Percentiles rank a stretch among this genome's conserved stretches.
Conservation (phyloP, 2,113 vertebrate genomes). For the Gulo gulo region DNA sequence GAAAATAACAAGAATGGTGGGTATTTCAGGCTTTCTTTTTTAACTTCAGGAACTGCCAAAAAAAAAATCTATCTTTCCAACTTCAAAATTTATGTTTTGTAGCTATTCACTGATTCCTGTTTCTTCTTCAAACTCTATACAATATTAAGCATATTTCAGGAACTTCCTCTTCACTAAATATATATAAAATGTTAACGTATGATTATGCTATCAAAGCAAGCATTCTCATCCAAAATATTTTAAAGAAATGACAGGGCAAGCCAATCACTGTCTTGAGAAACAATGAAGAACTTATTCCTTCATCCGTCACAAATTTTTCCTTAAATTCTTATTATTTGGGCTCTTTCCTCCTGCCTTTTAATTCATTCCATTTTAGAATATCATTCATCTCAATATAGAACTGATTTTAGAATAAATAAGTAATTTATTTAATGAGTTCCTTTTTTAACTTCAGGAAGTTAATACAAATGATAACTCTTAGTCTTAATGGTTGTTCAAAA, state of each 20-base stretch:
- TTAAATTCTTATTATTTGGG: not conserved
- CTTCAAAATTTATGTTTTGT: slow-evolving; percentile 49
- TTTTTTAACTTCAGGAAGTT: not conserved
- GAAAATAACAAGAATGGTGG: slow-evolving; percentile 45
- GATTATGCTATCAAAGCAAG: not conserved
- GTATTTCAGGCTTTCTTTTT: slow-evolving; percentile 54
- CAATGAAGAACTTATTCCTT: slow-evolving; percentile 26
- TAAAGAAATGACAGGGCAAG: not conserved
- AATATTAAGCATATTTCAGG: not conserved
- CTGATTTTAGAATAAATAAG: slow-evolving; percentile 32
- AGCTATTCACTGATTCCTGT: not conserved
- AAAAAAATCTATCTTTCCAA: not conserved
- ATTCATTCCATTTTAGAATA: slow-evolving; percentile 6
- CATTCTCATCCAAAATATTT: slow-evolving; percentile 14
- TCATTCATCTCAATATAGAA: not conserved
- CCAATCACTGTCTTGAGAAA: not conserved
- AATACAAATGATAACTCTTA: not conserved
- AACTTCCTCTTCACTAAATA: not conserved
- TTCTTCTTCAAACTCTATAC: not conserved
- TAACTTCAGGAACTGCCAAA: slow-evolving; percentile 34
- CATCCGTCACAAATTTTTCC: not conserved
- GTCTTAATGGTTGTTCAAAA: not conserved
- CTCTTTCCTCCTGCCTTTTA: not conserved
- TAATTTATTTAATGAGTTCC: not conserved
- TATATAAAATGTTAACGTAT: not conserved